These are phyloP conservation scores for Itoplectis maculator DNA, from an alignment of 2,888 invertebrate genomes.

Conservation along the genomic window DNA sequence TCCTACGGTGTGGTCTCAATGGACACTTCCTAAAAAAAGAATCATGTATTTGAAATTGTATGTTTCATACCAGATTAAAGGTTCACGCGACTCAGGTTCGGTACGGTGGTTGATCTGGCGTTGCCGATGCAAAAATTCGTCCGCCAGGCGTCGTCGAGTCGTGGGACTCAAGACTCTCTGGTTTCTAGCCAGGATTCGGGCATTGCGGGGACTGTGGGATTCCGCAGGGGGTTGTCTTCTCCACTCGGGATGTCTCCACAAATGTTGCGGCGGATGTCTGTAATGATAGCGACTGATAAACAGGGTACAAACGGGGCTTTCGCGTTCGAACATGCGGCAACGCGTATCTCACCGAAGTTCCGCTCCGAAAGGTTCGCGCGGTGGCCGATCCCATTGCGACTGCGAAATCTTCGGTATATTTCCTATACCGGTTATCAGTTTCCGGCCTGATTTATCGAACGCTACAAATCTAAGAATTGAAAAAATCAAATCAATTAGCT, in stretches of 20 bases:
- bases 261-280: constrained; percentile 39
- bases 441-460: constrained; percentile 92
- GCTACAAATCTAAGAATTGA: constrained; percentile 90
- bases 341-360: constrained; percentile 46
- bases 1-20: too few species aligned
- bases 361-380: constrained; percentile 46
- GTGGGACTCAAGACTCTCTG: not conserved
- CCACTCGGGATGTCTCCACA: not conserved
- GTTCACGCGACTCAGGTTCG: not conserved
- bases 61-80: constrained; percentile 19
- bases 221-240: not conserved
- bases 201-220: not conserved
- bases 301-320: not conserved
- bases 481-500: not conserved
- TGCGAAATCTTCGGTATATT: constrained; percentile 85
- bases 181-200: not conserved
- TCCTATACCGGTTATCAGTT: constrained; percentile 94
- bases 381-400: constrained; percentile 86
- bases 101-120: not conserved
- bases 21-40: too few species aligned
- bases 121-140: constrained; percentile 25
- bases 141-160: constrained; percentile 32
- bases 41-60: not conserved
- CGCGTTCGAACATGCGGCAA: not conserved
- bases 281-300: constrained; percentile 19